Base-by-base conservation (phyloP, 2,888 invertebrate genomes). In the Polietes domitor region DNA sequence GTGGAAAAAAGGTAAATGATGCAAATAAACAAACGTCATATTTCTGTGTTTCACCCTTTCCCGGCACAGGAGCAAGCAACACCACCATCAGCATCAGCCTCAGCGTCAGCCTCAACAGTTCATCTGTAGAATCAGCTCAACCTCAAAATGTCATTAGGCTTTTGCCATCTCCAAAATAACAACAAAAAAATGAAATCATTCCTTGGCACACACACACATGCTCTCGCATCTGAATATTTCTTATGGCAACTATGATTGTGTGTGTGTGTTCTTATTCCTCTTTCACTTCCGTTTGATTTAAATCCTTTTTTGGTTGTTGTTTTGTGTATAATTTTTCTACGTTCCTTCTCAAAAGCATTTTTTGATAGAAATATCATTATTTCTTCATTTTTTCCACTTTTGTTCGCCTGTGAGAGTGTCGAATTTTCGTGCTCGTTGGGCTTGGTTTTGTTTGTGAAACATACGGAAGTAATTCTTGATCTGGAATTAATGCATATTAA, bases 401-500 rank as follows among this genome's bases (percentile, higher is more conserved):
- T 63, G 61, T 19, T 32, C 55, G 68, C 68, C 37, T 53, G 47
- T 47, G 19, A 24, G 15, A 58, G 58, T 58, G 58, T 58, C 58
- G 26, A 58, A 58, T 58, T 58, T 58, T 58, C 58, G 12, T 26
- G 7, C 9, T 58, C n/a, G 6, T 53, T 10, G 15, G 58, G 15
- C 26, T 58, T 58, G 58, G 26, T 15, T 58, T 24, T 24, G 15
- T 58, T 19, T 58, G 74, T 71, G 47, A 24, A 80, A 71, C 65
- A 77, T 76, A 55, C 74, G 58, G 74, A 85, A 87, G 87, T 87
- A 87, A 87, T 89, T 88, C 88, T 89, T 91, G 91, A 91, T 91
- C 89, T 87, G 91, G 91, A 91, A 91, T 91, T 91, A 91, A 91
- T 91, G 90, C 91, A 91, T 91, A 91, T 91, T 91, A 91, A 91